These are phyloP conservation scores for Macrobrachium nipponense DNA, from an alignment of 1,140 invertebrate species.

Conservation along the genomic window DNA sequence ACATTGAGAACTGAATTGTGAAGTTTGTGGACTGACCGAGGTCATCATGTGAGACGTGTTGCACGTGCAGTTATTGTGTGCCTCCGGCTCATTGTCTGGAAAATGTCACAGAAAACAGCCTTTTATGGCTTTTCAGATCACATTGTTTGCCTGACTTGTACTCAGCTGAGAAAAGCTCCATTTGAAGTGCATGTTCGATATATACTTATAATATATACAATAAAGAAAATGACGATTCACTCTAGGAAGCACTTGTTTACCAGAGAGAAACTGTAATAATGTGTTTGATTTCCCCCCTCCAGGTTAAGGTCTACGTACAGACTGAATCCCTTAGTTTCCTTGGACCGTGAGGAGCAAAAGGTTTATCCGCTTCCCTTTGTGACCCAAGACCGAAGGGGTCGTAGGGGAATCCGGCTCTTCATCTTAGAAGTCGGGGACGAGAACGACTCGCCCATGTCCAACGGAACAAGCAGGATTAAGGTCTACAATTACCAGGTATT, in stretches of 20 bases:
- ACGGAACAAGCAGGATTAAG: constrained; percentile 3
- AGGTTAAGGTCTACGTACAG: neutral
- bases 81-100: no score
- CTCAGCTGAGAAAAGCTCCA: no score
- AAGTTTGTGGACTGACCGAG: no score
- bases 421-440: constrained; percentile 27
- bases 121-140: neutral
- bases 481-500: constrained; percentile 30
- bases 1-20: no score
- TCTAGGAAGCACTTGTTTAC: neutral
- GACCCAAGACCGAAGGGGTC: neutral
- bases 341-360: constrained; percentile 9
- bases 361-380: neutral
- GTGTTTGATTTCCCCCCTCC: neutral
- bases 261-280: neutral
- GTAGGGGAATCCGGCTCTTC: neutral
- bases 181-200: no score
- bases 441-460: constrained; percentile 25
- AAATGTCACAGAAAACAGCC: no score
- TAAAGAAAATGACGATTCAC: no score
- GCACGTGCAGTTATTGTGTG: no score
- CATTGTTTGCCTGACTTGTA: neutral
- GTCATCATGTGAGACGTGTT: no score
- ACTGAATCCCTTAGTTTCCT: neutral
- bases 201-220: no score